These are phyloP conservation scores for Bos indicus DNA, from an alignment of 2,113 vertebrate genomes.

Conservation along the genomic window DNA sequence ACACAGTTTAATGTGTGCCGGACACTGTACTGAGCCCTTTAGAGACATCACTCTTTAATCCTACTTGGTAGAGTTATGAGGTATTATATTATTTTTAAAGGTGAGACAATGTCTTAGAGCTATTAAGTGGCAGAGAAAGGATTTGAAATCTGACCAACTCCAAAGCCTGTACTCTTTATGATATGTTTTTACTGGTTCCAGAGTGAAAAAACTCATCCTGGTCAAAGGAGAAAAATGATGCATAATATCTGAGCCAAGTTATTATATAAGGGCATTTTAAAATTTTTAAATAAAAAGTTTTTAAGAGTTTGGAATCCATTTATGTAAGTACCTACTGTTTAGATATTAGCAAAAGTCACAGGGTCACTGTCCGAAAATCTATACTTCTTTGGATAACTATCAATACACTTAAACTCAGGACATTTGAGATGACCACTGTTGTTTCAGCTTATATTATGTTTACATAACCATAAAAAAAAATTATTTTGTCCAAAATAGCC, in stretches of 20 bases:
- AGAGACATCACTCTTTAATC: background rate
- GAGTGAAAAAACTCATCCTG: background rate
- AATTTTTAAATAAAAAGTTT: constrained; percentile 44
- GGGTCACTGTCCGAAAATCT: constrained; percentile 31
- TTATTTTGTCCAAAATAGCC: background rate
- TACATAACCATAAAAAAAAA: background rate
- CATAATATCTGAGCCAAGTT: background rate
- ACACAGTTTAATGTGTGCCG: background rate
- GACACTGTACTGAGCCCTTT: background rate
- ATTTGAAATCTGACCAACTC: background rate
- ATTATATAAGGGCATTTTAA: background rate
- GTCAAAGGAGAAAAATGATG: constrained; percentile 26
- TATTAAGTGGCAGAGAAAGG: background rate
- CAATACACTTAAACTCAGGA: background rate
- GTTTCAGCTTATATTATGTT: background rate
- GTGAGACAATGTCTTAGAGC: background rate
- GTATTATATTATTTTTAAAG: constrained; percentile 7
- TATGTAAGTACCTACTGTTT: background rate
- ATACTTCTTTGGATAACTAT: constrained; percentile 40
- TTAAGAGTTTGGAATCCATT: constrained; percentile 40
- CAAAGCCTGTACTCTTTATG: background rate
- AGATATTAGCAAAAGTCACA: constrained; percentile 37
- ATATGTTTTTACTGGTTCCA: constrained; percentile 27
- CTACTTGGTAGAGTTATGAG: background rate
- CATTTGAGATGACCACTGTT: background rate